Percentiles rank a stretch among this genome's conserved stretches.
phyloP scores from a whole-genome alignment of 1,140 invertebrate species.

The Lordiphosa collinella region DNA sequence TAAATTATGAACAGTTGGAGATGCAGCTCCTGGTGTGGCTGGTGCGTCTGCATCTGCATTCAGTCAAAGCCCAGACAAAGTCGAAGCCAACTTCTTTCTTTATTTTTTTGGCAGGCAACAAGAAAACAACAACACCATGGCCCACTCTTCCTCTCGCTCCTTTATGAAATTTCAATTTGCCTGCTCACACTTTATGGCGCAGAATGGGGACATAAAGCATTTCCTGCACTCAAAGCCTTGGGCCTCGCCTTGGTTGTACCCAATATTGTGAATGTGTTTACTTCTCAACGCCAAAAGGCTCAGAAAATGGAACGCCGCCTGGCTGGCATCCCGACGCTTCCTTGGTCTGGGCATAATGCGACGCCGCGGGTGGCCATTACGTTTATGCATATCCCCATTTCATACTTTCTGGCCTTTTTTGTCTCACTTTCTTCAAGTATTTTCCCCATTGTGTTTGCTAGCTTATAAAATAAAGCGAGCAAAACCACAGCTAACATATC shows the following conservation, averaged over 20 bases:
- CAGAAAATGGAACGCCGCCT: slow-evolving; percentile 62
- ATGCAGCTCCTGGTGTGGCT: slow-evolving; percentile 52
- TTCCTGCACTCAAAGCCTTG: slow-evolving; percentile 57
- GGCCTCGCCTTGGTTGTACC: background rate
- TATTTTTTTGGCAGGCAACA: slow-evolving; percentile 35
- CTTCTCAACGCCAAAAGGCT: slow-evolving; percentile 34
- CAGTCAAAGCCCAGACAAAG: background rate
- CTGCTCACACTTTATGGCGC: slow-evolving; percentile 50
- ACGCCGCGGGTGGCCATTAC: slow-evolving; percentile 48
- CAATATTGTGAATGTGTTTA: slow-evolving; percentile 38
- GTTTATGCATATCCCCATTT: slow-evolving; percentile 38
- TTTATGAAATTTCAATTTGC: slow-evolving; percentile 66
- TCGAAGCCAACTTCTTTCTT: background rate
- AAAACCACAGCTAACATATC: slow-evolving; percentile 3
- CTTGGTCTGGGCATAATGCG: slow-evolving; percentile 26
- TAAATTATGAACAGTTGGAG: slow-evolving; percentile 74
- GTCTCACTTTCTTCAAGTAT: slow-evolving; percentile 10
- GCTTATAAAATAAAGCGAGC: slow-evolving; percentile 1
- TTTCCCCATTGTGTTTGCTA: slow-evolving; percentile 3
- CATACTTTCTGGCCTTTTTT: slow-evolving; percentile 20
- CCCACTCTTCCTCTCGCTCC: slow-evolving; percentile 11
- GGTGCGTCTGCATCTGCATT: too few relatives aligned
- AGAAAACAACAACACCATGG: slow-evolving; percentile 24
- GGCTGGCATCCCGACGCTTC: slow-evolving; percentile 39
- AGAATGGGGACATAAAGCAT: slow-evolving; percentile 52